These are phyloP conservation scores for Ophraella communa DNA, from an alignment of 2,888 invertebrate species.

Conservation along the genomic window DNA sequence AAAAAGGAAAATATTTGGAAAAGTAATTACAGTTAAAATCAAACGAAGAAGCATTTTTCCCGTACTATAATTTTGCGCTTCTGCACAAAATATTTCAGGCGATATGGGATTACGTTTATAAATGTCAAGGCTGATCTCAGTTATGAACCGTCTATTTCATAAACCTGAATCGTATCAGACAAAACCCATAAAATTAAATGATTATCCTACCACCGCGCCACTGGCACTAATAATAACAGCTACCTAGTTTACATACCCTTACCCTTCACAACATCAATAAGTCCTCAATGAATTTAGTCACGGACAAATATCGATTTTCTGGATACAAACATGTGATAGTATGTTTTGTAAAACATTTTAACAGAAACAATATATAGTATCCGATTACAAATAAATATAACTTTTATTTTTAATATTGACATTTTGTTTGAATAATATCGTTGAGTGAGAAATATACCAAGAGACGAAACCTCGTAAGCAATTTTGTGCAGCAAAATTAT, in stretches of 20 bases:
- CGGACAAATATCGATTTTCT: constrained; percentile 21
- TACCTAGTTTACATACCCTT: constrained; percentile 26
- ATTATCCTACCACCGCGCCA: constrained; percentile 9
- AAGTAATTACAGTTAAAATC: too few relatives aligned
- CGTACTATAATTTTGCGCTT: too few relatives aligned
- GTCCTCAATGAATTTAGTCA: constrained; percentile 31
- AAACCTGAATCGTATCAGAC: neutral
- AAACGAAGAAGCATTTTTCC: too few relatives aligned
- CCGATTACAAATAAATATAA: neutral
- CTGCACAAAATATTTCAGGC: too few relatives aligned
- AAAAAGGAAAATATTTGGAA: too few relatives aligned
- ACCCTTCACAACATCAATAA: constrained; percentile 30
- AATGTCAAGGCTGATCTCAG: neutral
- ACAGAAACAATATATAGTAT: neutral
- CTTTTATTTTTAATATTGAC: neutral
- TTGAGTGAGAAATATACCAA: too few relatives aligned
- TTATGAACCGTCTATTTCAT: neutral
- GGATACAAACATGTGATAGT: constrained; percentile 15
- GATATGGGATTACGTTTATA: too few relatives aligned
- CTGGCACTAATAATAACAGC: constrained; percentile 20
- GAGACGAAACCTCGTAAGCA: too few relatives aligned
- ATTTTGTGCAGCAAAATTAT: too few relatives aligned
- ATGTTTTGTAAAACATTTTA: neutral
- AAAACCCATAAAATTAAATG: constrained; percentile 14
- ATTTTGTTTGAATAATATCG: too few relatives aligned